Evolutionary conservation across 2,113 vertebrate genomes (phyloP).

Genomic region (Martes martes): DNA sequence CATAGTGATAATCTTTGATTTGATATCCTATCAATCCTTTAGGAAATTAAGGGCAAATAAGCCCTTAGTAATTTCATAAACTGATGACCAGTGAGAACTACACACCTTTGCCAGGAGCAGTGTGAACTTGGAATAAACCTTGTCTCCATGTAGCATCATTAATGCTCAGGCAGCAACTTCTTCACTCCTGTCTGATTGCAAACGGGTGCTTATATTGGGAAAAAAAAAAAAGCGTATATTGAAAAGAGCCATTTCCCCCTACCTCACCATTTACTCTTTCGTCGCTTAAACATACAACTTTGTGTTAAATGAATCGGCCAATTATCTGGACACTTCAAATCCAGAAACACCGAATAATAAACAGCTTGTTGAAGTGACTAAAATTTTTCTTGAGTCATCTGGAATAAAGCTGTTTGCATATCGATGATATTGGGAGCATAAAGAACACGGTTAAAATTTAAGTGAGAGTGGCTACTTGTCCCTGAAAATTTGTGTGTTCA

Average conservation of each 20-base stretch:
- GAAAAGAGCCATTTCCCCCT: not conserved
- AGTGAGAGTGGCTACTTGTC: not conserved
- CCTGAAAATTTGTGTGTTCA: not conserved
- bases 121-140: not conserved
- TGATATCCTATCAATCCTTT: not conserved
- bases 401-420: not conserved
- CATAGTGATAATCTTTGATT: not conserved
- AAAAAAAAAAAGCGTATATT: too few species aligned
- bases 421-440: not conserved
- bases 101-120: not conserved
- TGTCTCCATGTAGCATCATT: not conserved
- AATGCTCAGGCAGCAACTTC: too few species aligned
- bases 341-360: not conserved
- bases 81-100: not conserved
- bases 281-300: not conserved
- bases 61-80: not conserved
- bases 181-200: not conserved
- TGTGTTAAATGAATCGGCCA: not conserved
- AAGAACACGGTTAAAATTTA: slow-evolving; percentile 45
- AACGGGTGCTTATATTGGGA: not conserved
- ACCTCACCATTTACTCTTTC: not conserved
- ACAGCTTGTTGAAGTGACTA: not conserved
- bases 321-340: not conserved
- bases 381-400: not conserved
- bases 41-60: not conserved